Conservation (phyloP, 2,888 invertebrate species). For the Ennomos erosarius region DNA sequence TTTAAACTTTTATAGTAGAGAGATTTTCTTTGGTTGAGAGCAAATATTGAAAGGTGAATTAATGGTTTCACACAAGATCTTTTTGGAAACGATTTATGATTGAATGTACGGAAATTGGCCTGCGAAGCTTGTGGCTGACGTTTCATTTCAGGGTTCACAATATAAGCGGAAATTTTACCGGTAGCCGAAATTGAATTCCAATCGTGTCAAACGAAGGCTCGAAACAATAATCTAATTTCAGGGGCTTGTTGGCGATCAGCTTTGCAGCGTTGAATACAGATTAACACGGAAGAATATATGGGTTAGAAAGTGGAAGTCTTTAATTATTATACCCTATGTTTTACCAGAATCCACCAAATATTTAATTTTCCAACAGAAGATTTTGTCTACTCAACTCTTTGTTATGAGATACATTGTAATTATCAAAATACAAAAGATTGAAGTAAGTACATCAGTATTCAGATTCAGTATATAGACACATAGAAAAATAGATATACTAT, state of each 20-base stretch:
- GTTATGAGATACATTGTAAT: too few species aligned
- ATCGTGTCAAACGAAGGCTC: slow-evolving; percentile 39
- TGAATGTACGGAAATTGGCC: slow-evolving; percentile 36
- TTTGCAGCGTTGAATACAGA: slow-evolving; percentile 8
- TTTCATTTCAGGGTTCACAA: slow-evolving; percentile 54
- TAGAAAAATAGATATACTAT: too few species aligned
- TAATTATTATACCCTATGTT: neutral
- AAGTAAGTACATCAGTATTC: too few species aligned
- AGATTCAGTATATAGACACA: too few species aligned
- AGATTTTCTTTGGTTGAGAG: slow-evolving; percentile 13
- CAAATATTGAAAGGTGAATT: slow-evolving; percentile 7
- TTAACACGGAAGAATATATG: slow-evolving; percentile 2
- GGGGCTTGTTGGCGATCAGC: slow-evolving; percentile 21
- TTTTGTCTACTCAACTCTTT: too few species aligned
- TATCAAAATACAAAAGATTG: too few species aligned
- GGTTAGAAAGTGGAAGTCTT: neutral
- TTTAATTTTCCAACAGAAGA: too few species aligned
- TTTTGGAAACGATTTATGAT: neutral
- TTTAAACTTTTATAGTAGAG: neutral
- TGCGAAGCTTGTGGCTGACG: slow-evolving; percentile 49
- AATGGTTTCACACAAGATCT: neutral
- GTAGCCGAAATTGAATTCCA: slow-evolving; percentile 48
- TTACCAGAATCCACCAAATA: neutral
- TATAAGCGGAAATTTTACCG: slow-evolving; percentile 38
- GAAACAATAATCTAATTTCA: slow-evolving; percentile 34